Evolutionary conservation across 1,140 invertebrate genomes (phyloP).

Genomic region (Sarcophaga peregrina): DNA sequence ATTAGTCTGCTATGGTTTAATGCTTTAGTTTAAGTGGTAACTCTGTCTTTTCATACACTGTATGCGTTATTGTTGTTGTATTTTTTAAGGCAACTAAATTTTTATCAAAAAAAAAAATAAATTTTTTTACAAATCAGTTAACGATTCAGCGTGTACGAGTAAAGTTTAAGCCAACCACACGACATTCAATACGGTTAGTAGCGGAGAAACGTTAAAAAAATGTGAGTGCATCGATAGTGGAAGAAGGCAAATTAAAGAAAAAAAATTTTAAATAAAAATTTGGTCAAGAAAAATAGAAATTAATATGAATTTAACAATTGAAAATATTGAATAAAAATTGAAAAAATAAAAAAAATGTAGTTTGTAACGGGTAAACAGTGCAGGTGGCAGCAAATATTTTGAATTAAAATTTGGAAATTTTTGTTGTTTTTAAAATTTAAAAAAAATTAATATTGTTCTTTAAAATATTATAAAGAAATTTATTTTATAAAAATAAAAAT

Average conservation of each 20-base stretch:
- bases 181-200: not conserved
- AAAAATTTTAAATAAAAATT: conserved; percentile 9
- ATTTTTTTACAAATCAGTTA: conserved; percentile 21
- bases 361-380: not conserved
- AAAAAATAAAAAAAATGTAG: not conserved
- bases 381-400: not conserved
- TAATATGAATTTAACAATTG: not conserved
- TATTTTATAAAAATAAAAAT: not conserved
- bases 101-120: conserved; percentile 1
- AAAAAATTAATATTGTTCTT: too few relatives aligned
- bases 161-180: not conserved
- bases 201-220: conserved; percentile 27
- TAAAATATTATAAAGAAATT: too few relatives aligned
- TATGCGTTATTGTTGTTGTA: not conserved
- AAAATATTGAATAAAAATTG: not conserved
- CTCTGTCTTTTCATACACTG: not conserved
- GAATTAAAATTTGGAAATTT: too few relatives aligned
- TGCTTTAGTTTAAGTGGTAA: not conserved
- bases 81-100: conserved; percentile 27
- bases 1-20: not conserved
- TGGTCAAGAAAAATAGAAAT: not conserved
- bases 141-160: conserved; percentile 35
- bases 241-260: not conserved
- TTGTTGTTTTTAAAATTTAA: too few relatives aligned
- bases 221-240: not conserved